These are phyloP conservation scores for Chondrilla cf. caribensis DNA, from an alignment of 37 sponge, comb jelly and placozoan genomes.

Conservation along the genomic window DNA sequence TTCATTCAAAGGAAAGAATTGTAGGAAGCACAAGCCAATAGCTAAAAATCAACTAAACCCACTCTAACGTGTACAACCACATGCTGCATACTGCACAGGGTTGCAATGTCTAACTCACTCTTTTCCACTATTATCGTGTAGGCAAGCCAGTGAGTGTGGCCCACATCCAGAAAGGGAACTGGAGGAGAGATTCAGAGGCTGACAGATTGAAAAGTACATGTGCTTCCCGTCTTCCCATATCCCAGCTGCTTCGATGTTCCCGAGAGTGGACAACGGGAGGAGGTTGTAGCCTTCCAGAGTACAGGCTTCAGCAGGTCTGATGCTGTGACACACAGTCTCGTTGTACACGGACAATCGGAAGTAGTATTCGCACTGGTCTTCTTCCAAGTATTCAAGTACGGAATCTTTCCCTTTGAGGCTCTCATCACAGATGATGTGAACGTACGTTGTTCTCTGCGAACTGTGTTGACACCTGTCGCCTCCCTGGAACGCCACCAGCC, in stretches of 20 bases:
- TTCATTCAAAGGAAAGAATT: too few species aligned
- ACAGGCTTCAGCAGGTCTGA: conserved; percentile 37
- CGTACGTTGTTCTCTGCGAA: conserved; percentile 11
- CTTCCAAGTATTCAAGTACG: conserved; percentile 28
- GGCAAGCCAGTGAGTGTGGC: neutral
- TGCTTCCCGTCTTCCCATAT: neutral
- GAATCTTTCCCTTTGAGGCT: neutral
- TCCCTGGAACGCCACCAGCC: conserved; percentile 28
- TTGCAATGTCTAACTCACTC: too few species aligned
- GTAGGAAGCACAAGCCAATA: too few species aligned
- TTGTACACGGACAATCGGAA: conserved; percentile 49
- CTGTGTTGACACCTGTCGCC: conserved; percentile 46
- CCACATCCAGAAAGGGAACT: neutral
- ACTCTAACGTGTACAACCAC: too few species aligned
- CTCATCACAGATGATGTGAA: conserved; percentile 55
- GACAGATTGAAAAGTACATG: neutral
- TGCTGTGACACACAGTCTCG: neutral
- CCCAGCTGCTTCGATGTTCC: conserved; percentile 14
- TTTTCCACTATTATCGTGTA: too few species aligned
- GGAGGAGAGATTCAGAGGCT: conserved; percentile 13
- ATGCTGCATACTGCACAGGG: too few species aligned
- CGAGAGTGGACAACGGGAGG: conserved; percentile 18
- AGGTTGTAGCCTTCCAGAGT: conserved; percentile 52
- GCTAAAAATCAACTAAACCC: too few species aligned
- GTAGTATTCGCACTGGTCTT: conserved; percentile 56